These are phyloP conservation scores for Bradypus variegatus DNA, from an alignment of 2,797 vertebrate species.

Conservation along the genomic window DNA sequence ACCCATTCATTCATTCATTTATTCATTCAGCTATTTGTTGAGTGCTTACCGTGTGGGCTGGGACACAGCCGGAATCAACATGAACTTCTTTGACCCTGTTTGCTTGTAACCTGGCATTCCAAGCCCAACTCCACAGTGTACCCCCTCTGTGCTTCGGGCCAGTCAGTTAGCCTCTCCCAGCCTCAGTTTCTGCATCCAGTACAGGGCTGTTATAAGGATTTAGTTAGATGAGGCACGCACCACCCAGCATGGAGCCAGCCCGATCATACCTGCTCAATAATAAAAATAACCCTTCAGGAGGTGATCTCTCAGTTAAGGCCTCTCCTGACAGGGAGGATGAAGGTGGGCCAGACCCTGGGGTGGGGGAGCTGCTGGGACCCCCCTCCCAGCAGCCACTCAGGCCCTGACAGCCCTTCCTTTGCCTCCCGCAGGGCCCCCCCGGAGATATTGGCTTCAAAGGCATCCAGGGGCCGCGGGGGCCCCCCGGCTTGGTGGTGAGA, in stretches of 20 bases:
- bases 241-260: no score
- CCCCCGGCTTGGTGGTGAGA: constrained; percentile 89
- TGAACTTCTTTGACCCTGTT: rapidly evolving
- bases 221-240: background rate
- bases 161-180: no score
- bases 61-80: background rate
- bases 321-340: background rate
- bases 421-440: constrained; percentile 80
- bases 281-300: background rate
- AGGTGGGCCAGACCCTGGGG: background rate
- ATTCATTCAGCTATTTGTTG: background rate
- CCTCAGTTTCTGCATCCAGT: background rate
- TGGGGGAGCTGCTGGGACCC: background rate
- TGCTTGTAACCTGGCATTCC: background rate
- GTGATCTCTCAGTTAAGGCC: background rate
- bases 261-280: background rate
- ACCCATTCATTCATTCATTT: background rate
- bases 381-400: background rate
- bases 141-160: background rate
- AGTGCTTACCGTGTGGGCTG: background rate
- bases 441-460: constrained; percentile 89
- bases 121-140: background rate
- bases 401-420: background rate
- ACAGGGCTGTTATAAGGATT: background rate
- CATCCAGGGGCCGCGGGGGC: constrained; percentile 93